Percentiles rank a stretch among this genome's conserved stretches.
phyloP scores from a whole-genome alignment of 1,140 invertebrate species.

The Apis cerana region DNA sequence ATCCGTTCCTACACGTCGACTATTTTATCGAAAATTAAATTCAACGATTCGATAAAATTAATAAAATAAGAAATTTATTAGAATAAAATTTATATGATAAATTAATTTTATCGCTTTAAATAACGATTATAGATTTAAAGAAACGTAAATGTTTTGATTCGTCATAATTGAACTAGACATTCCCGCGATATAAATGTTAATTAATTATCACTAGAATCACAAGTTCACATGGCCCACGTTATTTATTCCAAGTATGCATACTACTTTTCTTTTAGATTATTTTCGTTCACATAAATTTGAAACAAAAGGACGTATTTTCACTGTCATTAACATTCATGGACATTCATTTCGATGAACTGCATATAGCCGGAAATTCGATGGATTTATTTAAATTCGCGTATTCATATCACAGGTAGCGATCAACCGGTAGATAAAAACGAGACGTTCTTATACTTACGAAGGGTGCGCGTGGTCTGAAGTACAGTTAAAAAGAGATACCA shows the following conservation, averaged over 20 bases:
- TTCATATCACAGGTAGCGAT: constrained; percentile 25
- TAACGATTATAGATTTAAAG: not conserved
- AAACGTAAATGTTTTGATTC: not conserved
- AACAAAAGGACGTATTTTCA: not conserved
- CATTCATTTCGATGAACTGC: not conserved
- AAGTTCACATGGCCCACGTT: constrained; percentile 5
- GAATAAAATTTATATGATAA: not conserved
- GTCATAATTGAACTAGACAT: not conserved
- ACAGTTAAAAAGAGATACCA: constrained; percentile 45
- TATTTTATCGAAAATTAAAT: not conserved
- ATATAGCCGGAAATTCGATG: constrained; percentile 41
- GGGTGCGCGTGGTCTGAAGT: constrained; percentile 42
- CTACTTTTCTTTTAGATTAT: not conserved
- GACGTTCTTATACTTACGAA: constrained; percentile 44
- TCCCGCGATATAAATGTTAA: not conserved
- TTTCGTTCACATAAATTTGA: not conserved
- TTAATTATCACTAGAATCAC: constrained; percentile 10
- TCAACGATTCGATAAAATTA: not conserved
- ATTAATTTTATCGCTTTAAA: not conserved
- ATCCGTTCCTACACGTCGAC: not conserved
- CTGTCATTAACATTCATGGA: no score
- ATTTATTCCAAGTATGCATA: not conserved
- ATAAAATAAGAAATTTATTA: not conserved
- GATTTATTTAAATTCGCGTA: constrained; percentile 18
- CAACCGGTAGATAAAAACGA: constrained; percentile 23